These are phyloP conservation scores for Hymenopus coronatus DNA, from an alignment of 2,888 invertebrate species.

Conservation along the genomic window DNA sequence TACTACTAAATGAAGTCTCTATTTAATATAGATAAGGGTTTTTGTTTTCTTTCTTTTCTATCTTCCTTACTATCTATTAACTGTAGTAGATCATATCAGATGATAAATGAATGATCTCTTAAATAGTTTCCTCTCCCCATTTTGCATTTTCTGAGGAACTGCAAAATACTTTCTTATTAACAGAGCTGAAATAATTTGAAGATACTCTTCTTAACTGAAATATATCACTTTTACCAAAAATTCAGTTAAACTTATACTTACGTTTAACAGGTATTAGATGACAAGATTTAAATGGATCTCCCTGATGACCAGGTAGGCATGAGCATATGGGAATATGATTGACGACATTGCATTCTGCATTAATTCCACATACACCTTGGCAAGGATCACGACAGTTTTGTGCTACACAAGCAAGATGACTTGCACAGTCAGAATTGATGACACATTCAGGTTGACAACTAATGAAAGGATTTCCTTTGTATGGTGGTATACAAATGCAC, in stretches of 20 bases:
- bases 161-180: not conserved
- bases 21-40: too few relatives aligned
- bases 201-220: not conserved
- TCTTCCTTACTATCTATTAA: too few relatives aligned
- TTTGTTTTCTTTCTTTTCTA: too few relatives aligned
- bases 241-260: slow-evolving; percentile 47
- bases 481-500: slow-evolving; percentile 84
- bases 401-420: slow-evolving; percentile 73
- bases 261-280: slow-evolving; percentile 56
- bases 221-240: not conserved
- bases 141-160: not conserved
- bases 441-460: slow-evolving; percentile 86
- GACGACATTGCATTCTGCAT: slow-evolving; percentile 77
- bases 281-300: slow-evolving; percentile 81
- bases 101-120: too few relatives aligned
- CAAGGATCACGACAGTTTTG: slow-evolving; percentile 86
- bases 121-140: too few relatives aligned
- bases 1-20: too few relatives aligned
- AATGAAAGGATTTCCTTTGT: slow-evolving; percentile 81
- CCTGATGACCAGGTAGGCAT: slow-evolving; percentile 71
- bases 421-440: slow-evolving; percentile 76
- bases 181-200: not conserved
- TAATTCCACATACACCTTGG: slow-evolving; percentile 76
- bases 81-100: too few relatives aligned
- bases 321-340: slow-evolving; percentile 82